Evolutionary conservation across 2,113 vertebrate species (phyloP).

Genomic region (Ursus arctos): DNA sequence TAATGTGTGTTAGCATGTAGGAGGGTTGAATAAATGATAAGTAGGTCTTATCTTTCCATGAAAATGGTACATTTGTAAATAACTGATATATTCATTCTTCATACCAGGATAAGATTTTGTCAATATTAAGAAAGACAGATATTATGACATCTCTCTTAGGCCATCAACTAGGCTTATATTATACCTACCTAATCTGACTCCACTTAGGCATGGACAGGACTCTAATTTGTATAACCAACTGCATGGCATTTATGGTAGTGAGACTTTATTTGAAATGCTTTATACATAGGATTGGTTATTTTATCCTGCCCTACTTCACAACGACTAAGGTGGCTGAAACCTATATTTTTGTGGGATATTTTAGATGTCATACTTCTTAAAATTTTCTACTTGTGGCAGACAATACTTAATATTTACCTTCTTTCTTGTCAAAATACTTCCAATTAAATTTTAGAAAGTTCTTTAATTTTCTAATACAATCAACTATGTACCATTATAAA

Average conservation of each 20-base stretch:
- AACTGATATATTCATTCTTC: background rate
- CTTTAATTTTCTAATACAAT: background rate
- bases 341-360: background rate
- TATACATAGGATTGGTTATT: background rate
- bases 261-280: background rate
- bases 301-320: background rate
- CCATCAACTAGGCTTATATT: background rate
- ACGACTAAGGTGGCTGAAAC: background rate
- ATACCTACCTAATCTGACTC: background rate
- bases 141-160: background rate
- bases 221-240: background rate
- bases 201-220: background rate
- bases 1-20: background rate
- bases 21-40: background rate
- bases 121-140: background rate
- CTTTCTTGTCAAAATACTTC: background rate
- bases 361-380: background rate
- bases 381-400: background rate
- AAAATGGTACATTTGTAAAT: background rate
- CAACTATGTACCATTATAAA: background rate
- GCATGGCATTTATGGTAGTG: background rate
- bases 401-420: background rate
- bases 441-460: background rate
- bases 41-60: background rate
- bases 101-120: background rate